Base-by-base conservation (phyloP, 2,797 vertebrate genomes). In the Vespertilio murinus region DNA sequence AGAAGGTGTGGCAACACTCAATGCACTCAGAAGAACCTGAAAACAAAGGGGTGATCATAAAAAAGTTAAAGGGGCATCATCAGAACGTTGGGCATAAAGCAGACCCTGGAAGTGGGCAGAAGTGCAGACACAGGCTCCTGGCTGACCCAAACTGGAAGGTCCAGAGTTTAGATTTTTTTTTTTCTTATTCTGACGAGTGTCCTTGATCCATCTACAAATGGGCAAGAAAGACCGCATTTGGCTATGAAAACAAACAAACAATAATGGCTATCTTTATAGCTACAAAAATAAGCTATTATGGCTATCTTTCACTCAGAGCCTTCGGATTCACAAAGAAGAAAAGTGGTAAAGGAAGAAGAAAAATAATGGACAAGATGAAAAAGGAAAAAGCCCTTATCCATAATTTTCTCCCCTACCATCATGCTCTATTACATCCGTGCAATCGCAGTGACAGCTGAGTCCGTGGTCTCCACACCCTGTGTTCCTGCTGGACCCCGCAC, bases 361-460 rank as follows among this genome's bases (percentile, higher is more conserved):
- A 94, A 77, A 91, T 47, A 70, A 89, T 52, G 49, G 73, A 65
- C 52, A 82, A 90, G 92, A 95, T 94, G 73, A 95, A 94, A 97
- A 94, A 35, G 78, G 73, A 69, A 93, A 92, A 88, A 35, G 33
- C 14, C 84, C 56, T 94, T 38, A 86, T 56, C 75, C 22, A 30
- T 81, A 69, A 84, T 96, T 88, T 74, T 54, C 61, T 95, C 49
- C 73, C 80, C 85, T 40, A 2, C 86, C 73, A 28, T 90, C 35
- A 11, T 30, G 77, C 64, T 22, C 8, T 22, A 49, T 84, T 61
- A 75, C 25, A 18, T 13, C 49, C 38, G 1, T 40, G 77, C 40
- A 35, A 85, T 88, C 84, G 54, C 47, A 81, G 65, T 69, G 49
- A 64, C 65, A 71, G 82, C 8, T 14, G 35, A 74, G 28, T 42